These are phyloP conservation scores for Spialia ferax DNA, from an alignment of 2,888 invertebrate species.

Conservation along the genomic window DNA sequence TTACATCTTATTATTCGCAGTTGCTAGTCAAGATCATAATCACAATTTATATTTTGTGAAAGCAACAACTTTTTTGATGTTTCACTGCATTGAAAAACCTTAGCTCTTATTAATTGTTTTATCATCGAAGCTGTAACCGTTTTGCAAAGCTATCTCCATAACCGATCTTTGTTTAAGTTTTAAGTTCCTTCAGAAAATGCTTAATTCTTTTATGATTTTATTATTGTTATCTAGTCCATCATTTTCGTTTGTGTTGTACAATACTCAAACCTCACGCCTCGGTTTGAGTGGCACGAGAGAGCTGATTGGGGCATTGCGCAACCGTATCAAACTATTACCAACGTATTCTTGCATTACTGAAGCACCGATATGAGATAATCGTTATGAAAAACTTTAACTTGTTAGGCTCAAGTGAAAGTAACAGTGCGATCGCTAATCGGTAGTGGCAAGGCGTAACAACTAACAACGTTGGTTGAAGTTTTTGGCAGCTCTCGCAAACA, in stretches of 20 bases:
- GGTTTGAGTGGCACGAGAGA: constrained; percentile 54
- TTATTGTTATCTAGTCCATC: constrained; percentile 37
- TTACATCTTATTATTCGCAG: too few relatives aligned
- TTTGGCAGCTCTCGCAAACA: not conserved
- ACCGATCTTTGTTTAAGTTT: constrained; percentile 32
- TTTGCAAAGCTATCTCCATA: constrained; percentile 14
- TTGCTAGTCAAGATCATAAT: too few relatives aligned
- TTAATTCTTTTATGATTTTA: constrained; percentile 17
- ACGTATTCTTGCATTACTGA: constrained; percentile 47
- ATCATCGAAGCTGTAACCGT: constrained; percentile 10
- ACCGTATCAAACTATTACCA: constrained; percentile 55
- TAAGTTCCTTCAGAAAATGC: constrained; percentile 12
- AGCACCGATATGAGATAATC: constrained; percentile 36
- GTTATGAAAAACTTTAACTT: constrained; percentile 18
- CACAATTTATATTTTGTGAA: too few relatives aligned
- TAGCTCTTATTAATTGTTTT: not conserved
- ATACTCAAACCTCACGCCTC: constrained; percentile 68
- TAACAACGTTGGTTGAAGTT: not conserved
- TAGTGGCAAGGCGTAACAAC: not conserved
- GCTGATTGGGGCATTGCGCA: constrained; percentile 65
- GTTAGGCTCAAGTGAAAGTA: constrained; percentile 31
- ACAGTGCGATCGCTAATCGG: constrained; percentile 13
- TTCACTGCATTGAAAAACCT: not conserved
- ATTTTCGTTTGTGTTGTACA: constrained; percentile 52
- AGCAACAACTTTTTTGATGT: too few relatives aligned